Base-by-base conservation (phyloP, 2,888 invertebrate genomes). In the Cenopis cana region DNA sequence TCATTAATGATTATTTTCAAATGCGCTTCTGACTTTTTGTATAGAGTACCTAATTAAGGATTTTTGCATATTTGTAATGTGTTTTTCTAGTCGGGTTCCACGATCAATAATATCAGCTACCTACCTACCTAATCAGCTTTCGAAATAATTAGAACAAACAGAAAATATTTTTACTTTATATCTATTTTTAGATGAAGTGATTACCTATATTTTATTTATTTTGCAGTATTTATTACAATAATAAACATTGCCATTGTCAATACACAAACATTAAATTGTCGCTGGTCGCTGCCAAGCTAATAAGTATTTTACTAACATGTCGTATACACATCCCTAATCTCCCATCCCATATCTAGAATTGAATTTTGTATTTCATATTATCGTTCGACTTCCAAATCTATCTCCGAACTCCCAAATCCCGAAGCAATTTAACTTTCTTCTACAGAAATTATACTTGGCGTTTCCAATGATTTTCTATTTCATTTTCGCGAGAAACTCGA, bases 1-100 rank as follows among this genome's bases (percentile, higher is more conserved):
- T 57, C 50, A 57, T 64, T 17, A 29, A 52, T n/a, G 11, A 24
- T 54, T 60, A 66, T 66, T 59, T 18, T 59, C 33, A 20, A 20
- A 65, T 59, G n/a, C 59, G 14, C 41, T 65, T 20, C 0, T 33
- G 41, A 8, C 50, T 49, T 4, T 29, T 29, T 33, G 9, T 68
- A 11, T 54, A n/a, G 41, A 24, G 36, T 41, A 5, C 17, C 14
- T 55, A 17, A 46, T 55, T 10, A 24, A n/a, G 36, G 38, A 38
- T 24, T 38, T 24, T 18, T 54, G 14, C 14, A 29, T 50, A 14
- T 12, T n/a, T n/a, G n/a, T n/a, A n/a, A n/a, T n/a, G n/a, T 17
- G 17, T 49, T 29, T 61, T 61, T 33, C n/a, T 33, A 1, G 17
- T 18, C 49, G 33, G 17, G 18, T 18, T 38, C 10, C 14, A 41